Evolutionary conservation across 2,888 invertebrate genomes (phyloP), one percentile per base, ranked within the genome.

Genomic region (Amblyjoppa proteus): DNA sequence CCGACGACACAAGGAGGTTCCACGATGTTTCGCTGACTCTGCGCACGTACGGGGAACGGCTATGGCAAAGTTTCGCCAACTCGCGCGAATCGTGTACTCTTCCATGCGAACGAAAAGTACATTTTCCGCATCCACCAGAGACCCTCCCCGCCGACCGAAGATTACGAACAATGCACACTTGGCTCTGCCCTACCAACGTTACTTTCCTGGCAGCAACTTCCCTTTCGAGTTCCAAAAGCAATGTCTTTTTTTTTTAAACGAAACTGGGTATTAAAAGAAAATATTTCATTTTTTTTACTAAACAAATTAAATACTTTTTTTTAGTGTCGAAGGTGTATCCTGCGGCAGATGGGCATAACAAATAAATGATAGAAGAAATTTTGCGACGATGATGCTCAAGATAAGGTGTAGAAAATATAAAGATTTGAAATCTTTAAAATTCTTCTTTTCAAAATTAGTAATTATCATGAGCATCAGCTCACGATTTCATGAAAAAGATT

Each of bases 31-130:
- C 61, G 58, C 61, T 41, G 56, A n/a, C 16, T 38, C 13, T 16
- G 20, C 38, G 13, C 31, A 58, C 75, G 49, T 75, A 69, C 75
- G 45, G 45, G 31, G 45, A 61, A 75, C 20, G 75, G 41, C 45
- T 61, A 38, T 28, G 31, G 20, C 9, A 25, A 49, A 61, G 61
- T 41, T 75, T 64, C 75, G n/a, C 45, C 41, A 61, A 75, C 75
- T 49, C 49, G 20, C 75, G 16, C 45, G 56, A 49, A 61, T 25
- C 20, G 38, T 61, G 16, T 31, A n/a, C 61, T 20, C n/a, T 20
- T 41, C 61, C 34, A 16, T n/a, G 45, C 38, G 56, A 38, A 13
- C 38, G 41, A 58, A 58, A 58, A 74, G 58, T 74, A 75, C 31
- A 75, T 64, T 64, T 64, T 61, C 75, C 28, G 13, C 11, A 41